Evolutionary conservation across 1,140 invertebrate genomes (phyloP).

Genomic region (Lasioglossum baleicum): DNA sequence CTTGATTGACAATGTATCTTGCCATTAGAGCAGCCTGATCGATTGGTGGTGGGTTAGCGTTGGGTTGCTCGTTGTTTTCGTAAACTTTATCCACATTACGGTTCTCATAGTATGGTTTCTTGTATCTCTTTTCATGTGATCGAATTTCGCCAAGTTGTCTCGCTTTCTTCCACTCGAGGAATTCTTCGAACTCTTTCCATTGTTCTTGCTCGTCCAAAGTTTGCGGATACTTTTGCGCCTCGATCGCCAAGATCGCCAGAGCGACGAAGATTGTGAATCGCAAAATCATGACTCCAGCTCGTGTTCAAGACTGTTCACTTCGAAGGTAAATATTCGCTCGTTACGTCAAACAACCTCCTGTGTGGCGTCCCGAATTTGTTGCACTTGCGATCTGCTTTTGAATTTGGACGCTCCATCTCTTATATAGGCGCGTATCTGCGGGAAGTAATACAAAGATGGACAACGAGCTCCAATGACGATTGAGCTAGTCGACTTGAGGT

Average conservation of each 20-base stretch:
- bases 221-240: constrained; percentile 27
- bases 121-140: background rate
- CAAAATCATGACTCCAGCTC: constrained; percentile 19
- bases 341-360: background rate
- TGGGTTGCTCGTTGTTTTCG: background rate
- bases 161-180: constrained; percentile 23
- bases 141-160: background rate
- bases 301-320: background rate
- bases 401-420: constrained; percentile 9
- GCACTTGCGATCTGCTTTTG: constrained; percentile 9
- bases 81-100: background rate
- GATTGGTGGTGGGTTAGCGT: constrained; percentile 19
- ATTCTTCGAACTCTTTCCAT: constrained; percentile 49
- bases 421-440: constrained; percentile 27
- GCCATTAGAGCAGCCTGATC: constrained; percentile 44
- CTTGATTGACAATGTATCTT: constrained; percentile 59
- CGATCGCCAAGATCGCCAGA: constrained; percentile 71
- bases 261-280: constrained; percentile 63
- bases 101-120: background rate
- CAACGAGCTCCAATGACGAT: constrained; percentile 27
- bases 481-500: background rate
- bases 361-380: background rate
- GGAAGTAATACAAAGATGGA: background rate
- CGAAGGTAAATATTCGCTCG: background rate
- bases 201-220: background rate